Evolutionary conservation across 2,797 vertebrate species (phyloP).

Genomic region (Sylvia borin): DNA sequence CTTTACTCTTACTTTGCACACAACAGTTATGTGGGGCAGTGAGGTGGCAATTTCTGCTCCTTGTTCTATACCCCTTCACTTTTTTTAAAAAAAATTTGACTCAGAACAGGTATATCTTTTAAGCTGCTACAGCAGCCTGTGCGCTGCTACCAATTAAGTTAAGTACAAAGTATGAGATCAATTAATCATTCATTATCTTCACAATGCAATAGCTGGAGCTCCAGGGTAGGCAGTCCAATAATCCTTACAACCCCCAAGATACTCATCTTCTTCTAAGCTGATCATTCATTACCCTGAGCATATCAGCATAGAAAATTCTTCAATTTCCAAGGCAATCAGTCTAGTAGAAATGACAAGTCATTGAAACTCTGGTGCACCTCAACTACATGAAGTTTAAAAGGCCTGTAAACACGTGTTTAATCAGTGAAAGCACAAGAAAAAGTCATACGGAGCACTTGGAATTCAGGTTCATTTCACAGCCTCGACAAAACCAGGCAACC

Average conservation of each 20-base stretch:
- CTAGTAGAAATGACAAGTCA: conserved; percentile 5
- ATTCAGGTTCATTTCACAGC: neutral
- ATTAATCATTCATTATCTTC: conserved; percentile 62
- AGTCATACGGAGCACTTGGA: neutral
- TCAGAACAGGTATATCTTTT: neutral
- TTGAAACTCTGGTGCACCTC: neutral
- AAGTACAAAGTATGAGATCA: conserved; percentile 60
- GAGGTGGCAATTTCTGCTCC: neutral
- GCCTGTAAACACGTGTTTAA: neutral
- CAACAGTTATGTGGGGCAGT: neutral
- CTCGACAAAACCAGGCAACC: neutral
- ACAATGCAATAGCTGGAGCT: conserved; percentile 32
- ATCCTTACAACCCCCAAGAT: conserved; percentile 50
- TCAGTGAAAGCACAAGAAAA: neutral
- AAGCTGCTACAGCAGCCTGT: neutral
- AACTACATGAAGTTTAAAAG: neutral
- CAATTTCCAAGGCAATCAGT: conserved; percentile 21
- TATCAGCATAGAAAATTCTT: neutral
- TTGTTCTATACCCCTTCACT: neutral
- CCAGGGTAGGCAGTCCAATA: conserved; percentile 23
- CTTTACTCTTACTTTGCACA: neutral
- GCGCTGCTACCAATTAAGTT: conserved; percentile 52
- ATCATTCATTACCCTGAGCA: conserved; percentile 49
- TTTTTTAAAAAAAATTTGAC: neutral
- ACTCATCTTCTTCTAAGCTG: conserved; percentile 22